Base-by-base conservation (phyloP, 2,888 invertebrate species). In the Drosophila recens region DNA sequence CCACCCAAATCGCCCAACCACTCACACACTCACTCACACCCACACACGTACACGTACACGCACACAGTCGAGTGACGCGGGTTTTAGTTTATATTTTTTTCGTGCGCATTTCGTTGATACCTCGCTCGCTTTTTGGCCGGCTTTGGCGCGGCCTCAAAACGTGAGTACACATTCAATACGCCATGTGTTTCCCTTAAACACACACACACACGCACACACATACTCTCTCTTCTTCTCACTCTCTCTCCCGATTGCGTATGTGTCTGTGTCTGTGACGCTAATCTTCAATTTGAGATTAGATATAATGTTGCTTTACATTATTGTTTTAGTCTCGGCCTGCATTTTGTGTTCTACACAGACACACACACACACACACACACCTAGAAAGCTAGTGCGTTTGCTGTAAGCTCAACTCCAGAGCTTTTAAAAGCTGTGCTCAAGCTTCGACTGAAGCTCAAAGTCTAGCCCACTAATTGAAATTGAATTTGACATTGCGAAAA, bases 261-360 rank as follows among this genome's bases (percentile, higher is more conserved):
- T 3, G 53, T 52, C 51, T 53, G 54, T 63, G 65, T 62, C 56
- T 67, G 61, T 53, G 58, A 38, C 53, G 69, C 85, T 91, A 91
- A 91, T 92, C 91, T 90, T 75, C 76, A 86, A 84, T 87, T 90
- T 74, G 67, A 91, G 91, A 91, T 91, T 89, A 92, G 91, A 92
- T 91, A 91, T 90, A 86, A 87, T 79, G 74, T 77, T 78, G 75
- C 82, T 36, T 78, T 64, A 75, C 61, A 75, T 80, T 82, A 69
- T 77, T 69, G 71, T 74, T 83, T 72, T 67, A 71, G 67, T 66
- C 68, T 70, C 54, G 66, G 71, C 58, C 68, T 66, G 67, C 71
- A 71, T 72, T 69, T 40, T 40, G 53, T 46, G 27, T 40, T 40
- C 27, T 42, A 34, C 40, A 33, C 27, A 27, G 13, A 69, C 38